These are phyloP conservation scores for Brachionus paranguensis DNA, from an alignment of 1,140 invertebrate species.

Conservation along the genomic window DNA sequence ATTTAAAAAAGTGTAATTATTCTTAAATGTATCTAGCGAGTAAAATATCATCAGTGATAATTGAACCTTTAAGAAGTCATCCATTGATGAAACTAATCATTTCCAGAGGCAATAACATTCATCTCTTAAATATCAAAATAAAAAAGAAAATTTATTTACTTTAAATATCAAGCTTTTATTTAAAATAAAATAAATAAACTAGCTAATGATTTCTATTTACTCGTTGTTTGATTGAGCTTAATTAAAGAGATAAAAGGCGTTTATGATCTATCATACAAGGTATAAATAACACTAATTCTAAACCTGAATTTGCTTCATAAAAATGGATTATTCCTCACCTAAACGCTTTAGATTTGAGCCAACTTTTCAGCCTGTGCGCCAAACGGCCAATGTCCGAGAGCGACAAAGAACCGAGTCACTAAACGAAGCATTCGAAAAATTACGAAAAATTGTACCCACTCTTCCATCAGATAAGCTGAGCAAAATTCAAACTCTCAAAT, in stretches of 20 bases:
- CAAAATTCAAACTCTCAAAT: slow-evolving; percentile 42
- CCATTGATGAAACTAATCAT: not conserved
- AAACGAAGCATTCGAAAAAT: slow-evolving; percentile 41
- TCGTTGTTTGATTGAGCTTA: slow-evolving; percentile 22
- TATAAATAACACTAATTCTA: not conserved
- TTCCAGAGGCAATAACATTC: slow-evolving; percentile 11
- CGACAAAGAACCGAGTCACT: slow-evolving; percentile 38
- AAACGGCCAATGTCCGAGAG: slow-evolving; percentile 31
- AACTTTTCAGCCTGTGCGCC: not conserved
- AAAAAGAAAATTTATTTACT: not conserved
- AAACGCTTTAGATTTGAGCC: not conserved
- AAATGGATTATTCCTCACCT: not conserved
- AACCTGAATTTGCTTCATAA: not conserved
- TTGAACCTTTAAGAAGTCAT: not conserved
- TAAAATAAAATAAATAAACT: not conserved
- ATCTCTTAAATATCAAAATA: not conserved
- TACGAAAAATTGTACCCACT: slow-evolving; percentile 38
- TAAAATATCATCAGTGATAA: not conserved
- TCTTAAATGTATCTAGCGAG: not conserved
- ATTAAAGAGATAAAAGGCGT: slow-evolving; percentile 18
- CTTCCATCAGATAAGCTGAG: slow-evolving; percentile 42
- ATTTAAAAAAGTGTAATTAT: not conserved
- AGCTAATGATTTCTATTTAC: slow-evolving; percentile 9
- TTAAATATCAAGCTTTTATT: not conserved
- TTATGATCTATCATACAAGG: not conserved